Evolutionary conservation across 1,140 invertebrate species (phyloP), one percentile per base, ranked within the genome.

Genomic region (Oedothorax gibbosus): DNA sequence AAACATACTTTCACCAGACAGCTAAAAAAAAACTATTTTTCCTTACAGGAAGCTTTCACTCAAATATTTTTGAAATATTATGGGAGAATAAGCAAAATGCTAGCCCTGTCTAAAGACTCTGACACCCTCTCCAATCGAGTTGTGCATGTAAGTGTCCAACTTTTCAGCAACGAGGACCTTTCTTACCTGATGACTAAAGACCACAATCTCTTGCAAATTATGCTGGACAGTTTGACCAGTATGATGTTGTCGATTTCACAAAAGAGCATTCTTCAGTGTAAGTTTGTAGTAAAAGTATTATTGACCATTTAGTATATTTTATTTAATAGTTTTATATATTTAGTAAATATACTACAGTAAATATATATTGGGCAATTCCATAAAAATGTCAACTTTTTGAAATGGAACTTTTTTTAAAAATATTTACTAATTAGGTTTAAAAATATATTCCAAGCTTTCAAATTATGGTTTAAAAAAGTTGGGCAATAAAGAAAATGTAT

Each of bases 41-140:
- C 54, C 20, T 71, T 71, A 53, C 15, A 96, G 94, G 96, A 97
- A 90, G 94, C 95, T 85, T 94, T 99, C 87, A 98, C 97, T 0
- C 92, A 95, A 87, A 96, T 97, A 10, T 99, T 99, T 91, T 97
- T 99, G 57, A 92, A 97, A 88, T 97, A 99, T 91, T 99, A 99
- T 90, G 96, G 95, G 87, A 93, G 97, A 87, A 97, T 99, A 86
- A 96, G 96, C 15, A 94, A 95, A 87, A 96, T 98, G 90, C 91
- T 99, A 62, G 95, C 97, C 88, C 93, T 93, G 86, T 95, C 95
- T 0, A 91, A 91, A 15, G 96, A 98, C 91, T 95, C 95, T 5
- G 96, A 98, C 89, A 96, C 95, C 53, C 92, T 99, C 4, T 97
- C 96, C 85, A 98, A 98, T 91, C 92, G 97, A 71, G 96, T 99